Evolutionary conservation across 2,113 vertebrate genomes (phyloP), one percentile per base, ranked within the genome.

Genomic region (Siphamia tubifer): DNA sequence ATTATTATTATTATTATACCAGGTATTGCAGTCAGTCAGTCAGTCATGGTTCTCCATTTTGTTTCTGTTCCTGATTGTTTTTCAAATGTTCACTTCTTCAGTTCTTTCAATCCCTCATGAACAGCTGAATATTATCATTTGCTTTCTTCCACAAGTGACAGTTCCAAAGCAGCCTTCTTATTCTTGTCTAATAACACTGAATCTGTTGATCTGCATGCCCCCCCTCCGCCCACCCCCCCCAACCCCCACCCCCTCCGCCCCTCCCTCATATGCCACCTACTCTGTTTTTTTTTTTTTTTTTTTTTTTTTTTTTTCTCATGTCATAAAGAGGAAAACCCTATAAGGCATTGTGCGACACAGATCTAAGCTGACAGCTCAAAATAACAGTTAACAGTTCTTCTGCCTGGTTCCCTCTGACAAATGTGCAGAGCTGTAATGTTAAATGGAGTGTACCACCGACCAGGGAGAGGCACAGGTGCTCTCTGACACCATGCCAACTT

Each of bases 291-390:
- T n/a, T n/a, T n/a, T n/a, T n/a, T n/a, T n/a, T n/a, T n/a, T n/a
- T 55, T 70, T 62, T 69, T 72, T 60, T 77, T 58, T 75, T 65
- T 71, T 69, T 56, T 77, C 23, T 56, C 60, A 71, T 65, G 77
- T 87, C 74, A 77, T 53, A 66, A 66, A 73, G 6, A 15, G 45
- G 32, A 55, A 43, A 65, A 25, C 70, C 68, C 71, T 75, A 51
- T 23, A 61, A 84, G 80, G 74, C 67, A 28, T 27, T 52, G 64
- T 28, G 65, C 85, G 84, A 87, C 75, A 71, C 53, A 70, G 72
- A 86, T 86, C 74, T 57, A 60, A 75, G 55, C 52, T 87, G 86
- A 89, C 84, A 87, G 77, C 57, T 78, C 79, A 67, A 81, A 84
- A 87, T 82, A 86, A 81, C 77, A 76, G 79, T 82, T 88, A 89